Base-by-base conservation (phyloP, 1,140 invertebrate genomes). In the Penaeus japonicus region DNA sequence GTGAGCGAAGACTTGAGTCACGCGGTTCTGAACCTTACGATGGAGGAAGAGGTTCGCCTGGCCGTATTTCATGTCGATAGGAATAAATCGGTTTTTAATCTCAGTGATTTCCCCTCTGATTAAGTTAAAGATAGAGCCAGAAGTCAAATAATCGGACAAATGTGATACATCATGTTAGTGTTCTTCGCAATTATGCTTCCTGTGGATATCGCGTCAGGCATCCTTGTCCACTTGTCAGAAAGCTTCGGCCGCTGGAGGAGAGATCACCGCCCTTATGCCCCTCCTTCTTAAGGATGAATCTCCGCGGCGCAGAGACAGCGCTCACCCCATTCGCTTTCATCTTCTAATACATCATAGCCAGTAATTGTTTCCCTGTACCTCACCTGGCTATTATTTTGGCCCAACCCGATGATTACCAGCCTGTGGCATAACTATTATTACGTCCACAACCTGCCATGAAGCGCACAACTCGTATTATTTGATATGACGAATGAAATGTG, bases 401-500 rank as follows among this genome's bases (percentile, higher is more conserved):
- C 62, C 62, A 82, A 83, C 79, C 62, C 39, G 70, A 24, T 82
- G 39, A 87, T 87, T 87, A 87, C 75, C 24, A 32, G 75, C 79
- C 86, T 59, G 39, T 73, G 78, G 24, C 80, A 88, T 88, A 80
- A 83, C 65, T 82, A 75, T 88, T 57, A 88, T 87, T 87, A 87
- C 59, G 53, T 88, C 80, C 80, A 57, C 86, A 83, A 82, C 86
- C 86, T 73, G 86, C 83, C 86, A 88, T 88, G 86, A 88, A 35
- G 24, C 39, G 24, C 80, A 55, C 86, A 88, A 88, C 79, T 88
- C 81, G 62, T 88, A 88, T 88, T 82, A 88, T 88, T 88, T 88
- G 86, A 88, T 88, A 88, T 88, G 86, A 88, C 86, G 86, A 82
- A 83, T 88, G 86, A 88, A 83, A 88, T 83, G 86, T 88, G 86